Evolutionary conservation across 2,113 vertebrate species (phyloP).

Genomic region (Solea solea): DNA sequence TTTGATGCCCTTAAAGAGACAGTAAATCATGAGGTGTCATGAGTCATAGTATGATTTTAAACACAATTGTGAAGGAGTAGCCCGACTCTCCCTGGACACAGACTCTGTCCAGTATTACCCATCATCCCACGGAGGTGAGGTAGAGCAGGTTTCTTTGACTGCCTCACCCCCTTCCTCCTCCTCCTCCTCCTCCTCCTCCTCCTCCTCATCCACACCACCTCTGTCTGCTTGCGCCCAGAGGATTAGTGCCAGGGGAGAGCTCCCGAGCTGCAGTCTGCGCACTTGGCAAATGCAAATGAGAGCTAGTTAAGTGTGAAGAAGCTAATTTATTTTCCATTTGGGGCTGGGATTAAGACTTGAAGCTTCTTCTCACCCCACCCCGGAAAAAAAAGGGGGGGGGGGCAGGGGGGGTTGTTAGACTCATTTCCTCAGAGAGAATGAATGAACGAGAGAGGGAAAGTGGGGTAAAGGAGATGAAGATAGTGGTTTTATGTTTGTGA

Average conservation of each 20-base stretch:
- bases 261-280: constrained; percentile 70
- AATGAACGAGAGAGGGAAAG: constrained; percentile 38
- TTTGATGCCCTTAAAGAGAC: neutral
- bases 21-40: neutral
- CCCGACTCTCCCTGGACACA: neutral
- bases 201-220: constrained; percentile 53
- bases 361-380: constrained; percentile 77
- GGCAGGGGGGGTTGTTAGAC: constrained; percentile 31
- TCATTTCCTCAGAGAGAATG: constrained; percentile 53
- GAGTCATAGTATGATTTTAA: neutral
- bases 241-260: constrained; percentile 81
- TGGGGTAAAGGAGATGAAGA: constrained; percentile 36
- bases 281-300: constrained; percentile 84
- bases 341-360: constrained; percentile 86
- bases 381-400: constrained; percentile 28
- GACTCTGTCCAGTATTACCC: constrained; percentile 11
- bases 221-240: constrained; percentile 71
- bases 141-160: constrained; percentile 49
- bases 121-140: constrained; percentile 27
- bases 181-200: constrained; percentile 39
- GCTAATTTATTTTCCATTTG: constrained; percentile 90
- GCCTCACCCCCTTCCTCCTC: constrained; percentile 24
- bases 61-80: neutral
- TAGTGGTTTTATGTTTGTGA: constrained; percentile 12
- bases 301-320: constrained; percentile 91